Base-by-base conservation (phyloP, 2,113 vertebrate genomes). In the Benitochromis conjunctus region DNA sequence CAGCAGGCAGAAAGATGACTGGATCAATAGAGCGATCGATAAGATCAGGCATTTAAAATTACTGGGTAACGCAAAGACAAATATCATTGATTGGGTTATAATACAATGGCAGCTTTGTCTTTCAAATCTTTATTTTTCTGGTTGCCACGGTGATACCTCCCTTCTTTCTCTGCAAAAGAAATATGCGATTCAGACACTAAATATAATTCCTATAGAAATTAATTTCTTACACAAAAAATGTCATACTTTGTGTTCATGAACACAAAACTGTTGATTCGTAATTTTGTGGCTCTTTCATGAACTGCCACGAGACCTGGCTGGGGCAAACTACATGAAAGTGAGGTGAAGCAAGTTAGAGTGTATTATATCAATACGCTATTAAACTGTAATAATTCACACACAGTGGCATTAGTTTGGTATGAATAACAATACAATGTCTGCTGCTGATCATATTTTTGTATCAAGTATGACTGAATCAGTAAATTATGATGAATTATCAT, bases 251-350 rank as follows among this genome's bases (percentile, higher is more conserved):
- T 38, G 19, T 64, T 1, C 7, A 38, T 13, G 34, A 64, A n/a
- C 34, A 38, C 34, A 36, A 41, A 41, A 5, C 21, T 21, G 0
- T 66, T 41, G 36, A 66, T 41, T 41, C 19, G 0, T 2, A 38
- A 21, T 66, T 66, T 66, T 14, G 62, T 14, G 34, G 13, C 19
- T 14, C 34, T 41, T 21, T 0, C 0, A 4, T 21, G 6, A 41
- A 41, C 34, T 38, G 58, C 31, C 31, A 11, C 1, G 1, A 36
- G 31, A 3, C 31, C 29, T 4, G 31, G 18, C 3, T 1, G 1
- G 31, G 31, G 34, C 3, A 7, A 38, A 64, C 60, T 64, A 64
- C 18, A 12, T 12, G 34, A 38, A 21, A 21, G 19, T 21, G 60
- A n/a, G 10, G 31, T 36, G 11, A 38, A 38, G 5, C 31, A 7